phyloP scores from a whole-genome alignment of 2,888 invertebrate species.

The Hypomecis punctinalis region DNA sequence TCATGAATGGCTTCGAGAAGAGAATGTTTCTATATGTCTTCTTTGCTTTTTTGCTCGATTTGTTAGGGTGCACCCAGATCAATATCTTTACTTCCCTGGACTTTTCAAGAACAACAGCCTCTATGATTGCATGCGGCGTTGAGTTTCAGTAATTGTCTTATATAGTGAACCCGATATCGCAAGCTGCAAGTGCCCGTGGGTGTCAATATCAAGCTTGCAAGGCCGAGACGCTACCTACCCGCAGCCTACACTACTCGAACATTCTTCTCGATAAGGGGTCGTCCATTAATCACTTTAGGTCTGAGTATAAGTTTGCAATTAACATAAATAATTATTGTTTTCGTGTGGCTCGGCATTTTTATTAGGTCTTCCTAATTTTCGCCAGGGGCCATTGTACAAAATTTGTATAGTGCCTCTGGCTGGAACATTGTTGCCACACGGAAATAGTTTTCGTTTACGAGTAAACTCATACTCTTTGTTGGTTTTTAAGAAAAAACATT shows the following conservation, averaged over 20 bases:
- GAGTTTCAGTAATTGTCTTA: not conserved
- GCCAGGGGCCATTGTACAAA: too few species aligned
- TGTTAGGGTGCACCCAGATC: too few species aligned
- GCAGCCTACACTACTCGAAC: conserved; percentile 15
- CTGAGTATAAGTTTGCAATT: conserved; percentile 6
- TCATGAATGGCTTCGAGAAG: too few species aligned
- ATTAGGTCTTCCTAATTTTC: too few species aligned
- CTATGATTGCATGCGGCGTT: not conserved
- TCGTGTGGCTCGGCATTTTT: not conserved
- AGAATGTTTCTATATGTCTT: too few species aligned
- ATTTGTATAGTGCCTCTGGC: too few species aligned
- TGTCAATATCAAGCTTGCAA: conserved; percentile 15
- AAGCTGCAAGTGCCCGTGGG: conserved; percentile 8
- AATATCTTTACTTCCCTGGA: too few species aligned
- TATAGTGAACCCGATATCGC: conserved; percentile 7
- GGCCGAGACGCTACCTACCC: conserved; percentile 9
- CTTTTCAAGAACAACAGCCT: not conserved
- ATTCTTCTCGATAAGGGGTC: not conserved
- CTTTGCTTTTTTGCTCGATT: too few species aligned
- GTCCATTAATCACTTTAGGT: conserved; percentile 10
- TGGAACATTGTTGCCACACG: too few species aligned
- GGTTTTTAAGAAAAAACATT: too few species aligned
- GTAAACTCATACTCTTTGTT: too few species aligned
- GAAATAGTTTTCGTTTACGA: too few species aligned
- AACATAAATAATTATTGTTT: not conserved